A percentile compares a stretch with the other conserved stretches of the same genome.
Evolutionary conservation across 2,113 vertebrate species (phyloP).

Genomic region (Perognathus longimembris): DNA sequence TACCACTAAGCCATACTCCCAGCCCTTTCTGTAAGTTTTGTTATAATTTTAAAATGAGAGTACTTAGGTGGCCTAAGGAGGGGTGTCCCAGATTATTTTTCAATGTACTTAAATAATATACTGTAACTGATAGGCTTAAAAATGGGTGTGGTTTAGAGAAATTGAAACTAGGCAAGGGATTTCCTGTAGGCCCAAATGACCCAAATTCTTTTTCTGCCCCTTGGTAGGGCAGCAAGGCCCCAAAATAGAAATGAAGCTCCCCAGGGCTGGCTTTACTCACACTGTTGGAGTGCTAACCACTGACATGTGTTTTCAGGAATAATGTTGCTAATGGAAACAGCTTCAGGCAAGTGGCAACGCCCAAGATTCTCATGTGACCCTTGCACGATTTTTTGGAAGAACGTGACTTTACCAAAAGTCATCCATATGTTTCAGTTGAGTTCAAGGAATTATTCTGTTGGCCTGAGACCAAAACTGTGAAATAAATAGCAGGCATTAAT

Average conservation of each 20-base stretch:
- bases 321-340: conserved; percentile 63
- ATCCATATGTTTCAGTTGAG: conserved; percentile 59
- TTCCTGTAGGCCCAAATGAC: conserved; percentile 59
- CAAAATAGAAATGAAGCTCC: conserved; percentile 73
- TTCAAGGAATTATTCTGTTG: conserved; percentile 69
- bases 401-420: conserved; percentile 55
- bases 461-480: conserved; percentile 69
- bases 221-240: conserved; percentile 56
- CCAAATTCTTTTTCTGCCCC: conserved; percentile 48
- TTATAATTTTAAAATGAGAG: conserved; percentile 22
- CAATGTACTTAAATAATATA: background rate
- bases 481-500: conserved; percentile 74
- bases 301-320: conserved; percentile 70
- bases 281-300: background rate
- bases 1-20: no score
- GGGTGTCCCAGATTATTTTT: no score
- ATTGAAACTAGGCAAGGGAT: conserved; percentile 42
- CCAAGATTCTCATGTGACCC: conserved; percentile 70
- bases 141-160: conserved; percentile 11
- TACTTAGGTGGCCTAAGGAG: no score
- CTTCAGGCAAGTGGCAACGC: conserved; percentile 42
- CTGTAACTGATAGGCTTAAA: background rate
- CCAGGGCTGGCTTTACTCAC: conserved; percentile 66
- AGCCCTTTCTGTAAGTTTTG: background rate
- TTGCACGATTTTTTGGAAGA: conserved; percentile 38